Conservation (phyloP, 2,113 vertebrate species). For the Genyomyrus donnyi region DNA sequence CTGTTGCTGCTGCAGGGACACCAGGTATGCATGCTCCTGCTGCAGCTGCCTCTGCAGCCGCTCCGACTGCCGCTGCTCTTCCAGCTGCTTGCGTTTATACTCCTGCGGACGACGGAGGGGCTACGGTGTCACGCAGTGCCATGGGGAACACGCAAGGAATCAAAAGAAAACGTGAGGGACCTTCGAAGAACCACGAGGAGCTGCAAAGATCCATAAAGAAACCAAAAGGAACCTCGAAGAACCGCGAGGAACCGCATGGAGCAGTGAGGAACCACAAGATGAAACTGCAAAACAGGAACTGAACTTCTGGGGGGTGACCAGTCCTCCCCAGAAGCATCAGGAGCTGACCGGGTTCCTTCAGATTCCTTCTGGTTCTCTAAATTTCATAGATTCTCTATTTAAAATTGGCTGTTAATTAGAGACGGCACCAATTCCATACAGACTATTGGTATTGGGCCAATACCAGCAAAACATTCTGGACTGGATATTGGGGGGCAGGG, state of each 20-base stretch:
- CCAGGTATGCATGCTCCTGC: conserved; percentile 86
- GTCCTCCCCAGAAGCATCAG: background rate
- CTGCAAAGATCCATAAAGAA: background rate
- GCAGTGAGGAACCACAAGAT: background rate
- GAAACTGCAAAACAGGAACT: background rate
- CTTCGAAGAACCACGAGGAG: background rate
- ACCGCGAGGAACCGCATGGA: background rate
- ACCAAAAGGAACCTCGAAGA: background rate
- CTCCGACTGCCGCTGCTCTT: conserved; percentile 85
- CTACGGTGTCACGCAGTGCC: background rate
- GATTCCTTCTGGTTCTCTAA: background rate
- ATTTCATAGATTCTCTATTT: background rate
- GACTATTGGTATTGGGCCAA: background rate
- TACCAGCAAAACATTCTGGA: background rate
- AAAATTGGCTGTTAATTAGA: background rate
- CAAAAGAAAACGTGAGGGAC: background rate
- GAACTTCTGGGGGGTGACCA: background rate
- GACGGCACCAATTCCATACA: background rate
- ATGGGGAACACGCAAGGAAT: background rate
- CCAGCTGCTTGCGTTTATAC: conserved; percentile 86
- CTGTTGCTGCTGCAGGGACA: conserved; percentile 79
- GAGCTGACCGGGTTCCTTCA: background rate
- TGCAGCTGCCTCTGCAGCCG: conserved; percentile 83
- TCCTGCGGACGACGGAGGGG: conserved; percentile 54
- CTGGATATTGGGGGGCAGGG: background rate